phyloP scores from a whole-genome alignment of 2,113 vertebrate species.

The Fregetta grallaria region DNA sequence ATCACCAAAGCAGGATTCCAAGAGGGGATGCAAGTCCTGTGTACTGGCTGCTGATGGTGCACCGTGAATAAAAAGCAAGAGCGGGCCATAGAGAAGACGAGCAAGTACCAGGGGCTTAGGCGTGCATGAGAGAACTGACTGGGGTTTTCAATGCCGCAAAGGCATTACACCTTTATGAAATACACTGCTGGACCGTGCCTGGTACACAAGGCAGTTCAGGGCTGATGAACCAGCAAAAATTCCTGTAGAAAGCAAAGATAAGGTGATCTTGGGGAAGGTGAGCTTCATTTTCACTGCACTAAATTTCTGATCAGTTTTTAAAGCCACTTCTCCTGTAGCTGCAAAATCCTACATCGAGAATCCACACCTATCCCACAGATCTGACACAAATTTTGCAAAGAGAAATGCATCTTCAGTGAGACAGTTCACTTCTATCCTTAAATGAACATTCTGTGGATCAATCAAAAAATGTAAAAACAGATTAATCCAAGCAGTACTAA shows the following conservation, averaged over 20 bases:
- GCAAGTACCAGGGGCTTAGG: not conserved
- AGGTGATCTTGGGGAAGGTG: not conserved
- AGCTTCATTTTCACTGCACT: not conserved
- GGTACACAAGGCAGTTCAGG: not conserved
- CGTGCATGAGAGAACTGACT: not conserved
- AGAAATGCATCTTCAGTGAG: not conserved
- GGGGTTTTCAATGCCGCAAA: not conserved
- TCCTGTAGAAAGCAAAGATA: not conserved
- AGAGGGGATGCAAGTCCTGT: not conserved
- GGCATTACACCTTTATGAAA: not conserved
- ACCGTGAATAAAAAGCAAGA: not conserved
- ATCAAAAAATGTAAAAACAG: slow-evolving; percentile 10
- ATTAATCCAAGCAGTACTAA: slow-evolving; percentile 13
- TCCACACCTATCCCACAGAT: not conserved
- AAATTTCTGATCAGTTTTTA: not conserved
- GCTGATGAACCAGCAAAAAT: not conserved
- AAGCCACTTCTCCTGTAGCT: not conserved
- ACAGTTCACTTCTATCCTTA: not conserved
- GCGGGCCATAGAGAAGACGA: fast-evolving
- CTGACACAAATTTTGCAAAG: not conserved
- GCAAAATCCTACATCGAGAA: not conserved
- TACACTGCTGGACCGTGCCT: not conserved
- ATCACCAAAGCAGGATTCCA: not conserved
- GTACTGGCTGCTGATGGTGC: not conserved
- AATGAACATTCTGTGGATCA: slow-evolving; percentile 1